Evolutionary conservation across 2,888 invertebrate species (phyloP).

Genomic region (Thelaira solivaga): DNA sequence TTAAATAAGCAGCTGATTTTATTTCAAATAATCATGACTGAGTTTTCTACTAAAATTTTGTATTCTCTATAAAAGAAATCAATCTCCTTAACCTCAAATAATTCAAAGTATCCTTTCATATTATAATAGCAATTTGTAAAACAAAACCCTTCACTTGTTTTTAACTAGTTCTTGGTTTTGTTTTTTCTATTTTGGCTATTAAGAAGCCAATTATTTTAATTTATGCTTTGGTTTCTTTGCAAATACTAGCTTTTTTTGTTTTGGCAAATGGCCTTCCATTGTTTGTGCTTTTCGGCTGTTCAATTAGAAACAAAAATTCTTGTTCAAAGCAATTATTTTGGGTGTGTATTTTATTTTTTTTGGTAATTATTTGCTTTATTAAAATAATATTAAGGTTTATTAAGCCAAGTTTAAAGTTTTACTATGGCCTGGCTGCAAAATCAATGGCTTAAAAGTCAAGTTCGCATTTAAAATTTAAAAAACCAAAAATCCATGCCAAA

Average conservation of each 20-base stretch:
- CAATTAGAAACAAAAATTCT: constrained; percentile 27
- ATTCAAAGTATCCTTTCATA: background rate
- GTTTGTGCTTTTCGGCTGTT: constrained; percentile 11
- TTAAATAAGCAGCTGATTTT: too few species aligned
- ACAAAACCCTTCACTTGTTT: constrained; percentile 23
- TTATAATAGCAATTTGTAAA: background rate
- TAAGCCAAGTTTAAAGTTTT: constrained; percentile 65
- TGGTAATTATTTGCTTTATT: background rate
- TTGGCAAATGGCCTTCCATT: constrained; percentile 40
- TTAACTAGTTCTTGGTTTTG: background rate
- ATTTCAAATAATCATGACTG: too few species aligned
- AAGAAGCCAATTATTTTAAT: constrained; percentile 23
- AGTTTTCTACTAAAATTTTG: too few species aligned
- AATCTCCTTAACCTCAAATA: constrained; percentile 16
- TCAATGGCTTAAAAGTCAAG: constrained; percentile 61
- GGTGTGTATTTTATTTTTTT: constrained; percentile 12
- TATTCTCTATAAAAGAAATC: background rate
- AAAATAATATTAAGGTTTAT: constrained; percentile 48
- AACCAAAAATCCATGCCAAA: constrained; percentile 27
- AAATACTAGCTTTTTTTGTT: constrained; percentile 9
- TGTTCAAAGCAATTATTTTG: constrained; percentile 31
- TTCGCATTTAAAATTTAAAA: constrained; percentile 56
- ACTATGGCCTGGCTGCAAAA: constrained; percentile 31
- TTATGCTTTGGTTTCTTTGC: constrained; percentile 21
- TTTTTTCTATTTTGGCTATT: background rate